Evolutionary conservation across 92 coral and sea anemone species (phyloP), one percentile per base, ranked within the genome.

Genomic region (Pocillopora grandis): DNA sequence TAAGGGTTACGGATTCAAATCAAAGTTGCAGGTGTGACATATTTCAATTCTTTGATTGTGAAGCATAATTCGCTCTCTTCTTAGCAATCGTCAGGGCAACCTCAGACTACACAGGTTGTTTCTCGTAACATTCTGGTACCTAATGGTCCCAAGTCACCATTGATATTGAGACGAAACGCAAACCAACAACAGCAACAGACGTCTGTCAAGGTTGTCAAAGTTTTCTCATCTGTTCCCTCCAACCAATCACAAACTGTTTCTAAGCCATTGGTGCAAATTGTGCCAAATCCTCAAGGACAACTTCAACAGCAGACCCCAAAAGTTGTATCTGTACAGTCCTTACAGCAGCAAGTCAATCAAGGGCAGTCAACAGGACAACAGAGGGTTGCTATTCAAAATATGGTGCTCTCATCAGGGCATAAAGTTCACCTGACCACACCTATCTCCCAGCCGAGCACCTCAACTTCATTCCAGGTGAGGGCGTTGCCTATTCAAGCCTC

Each of bases 301-400:
- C 33, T 79, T 35, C 59, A 10, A 33, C 80, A 48, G 33, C 82
- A 75, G 76, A 80, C 76, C 12, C 95, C 93, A 9, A 92, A 85
- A 75, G 88, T 92, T 10, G 87, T 82, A 42, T 81, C 95, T 1
- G 92, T 92, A 33, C 89, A 81, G 77, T 89, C 92, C 0, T 71
- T 91, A 74, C 81, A 82, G 48, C 31, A 66, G 20, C 62, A 17
- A 9, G 62, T 56, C 42, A 74, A 14, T 11, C 78, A 55, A 74
- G 63, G 62, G 11, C 78, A 52, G 63, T 17, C 63, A 2, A 61
- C n/a, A 37, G 37, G 58, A 63, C 72, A 58, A 27, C 71, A 64
- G 66, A 63, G 27, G 56, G 80, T 80, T 18, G 42, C 85, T 19
- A 76, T 72, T 72, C 86, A 80, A 36, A 82, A 65, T 21, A 59